Percentiles rank a stretch among this genome's conserved stretches.
Conservation (phyloP, 1,140 invertebrate genomes). For the Protaetia brevitarsis region DNA sequence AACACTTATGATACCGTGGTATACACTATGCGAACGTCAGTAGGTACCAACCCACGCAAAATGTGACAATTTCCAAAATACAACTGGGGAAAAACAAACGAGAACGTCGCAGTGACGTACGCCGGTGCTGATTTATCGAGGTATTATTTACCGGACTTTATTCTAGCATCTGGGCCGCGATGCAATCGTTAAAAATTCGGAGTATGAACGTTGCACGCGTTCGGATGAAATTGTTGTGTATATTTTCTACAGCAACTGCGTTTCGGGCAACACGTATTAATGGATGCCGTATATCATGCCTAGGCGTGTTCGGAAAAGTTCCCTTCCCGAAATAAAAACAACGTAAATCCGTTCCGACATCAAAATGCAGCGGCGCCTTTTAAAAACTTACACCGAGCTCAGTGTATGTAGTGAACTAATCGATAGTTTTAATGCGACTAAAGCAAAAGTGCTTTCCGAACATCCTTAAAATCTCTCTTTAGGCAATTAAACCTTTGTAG, state of each 20-base stretch:
- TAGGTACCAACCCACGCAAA: neutral
- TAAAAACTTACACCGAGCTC: neutral
- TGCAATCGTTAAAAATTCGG: slow-evolving; percentile 20
- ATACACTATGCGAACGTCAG: neutral
- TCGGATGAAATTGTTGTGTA: slow-evolving; percentile 19
- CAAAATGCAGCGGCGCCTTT: neutral
- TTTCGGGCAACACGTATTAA: slow-evolving; percentile 19
- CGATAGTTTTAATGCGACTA: neutral
- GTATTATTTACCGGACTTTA: slow-evolving; percentile 21
- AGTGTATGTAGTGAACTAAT: neutral
- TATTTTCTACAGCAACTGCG: slow-evolving; percentile 18
- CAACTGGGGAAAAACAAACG: neutral
- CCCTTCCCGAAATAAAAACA: slow-evolving; percentile 8
- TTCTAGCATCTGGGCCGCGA: slow-evolving; percentile 13
- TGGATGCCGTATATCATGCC: slow-evolving; percentile 8
- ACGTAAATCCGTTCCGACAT: neutral
- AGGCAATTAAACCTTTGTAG: too few relatives aligned
- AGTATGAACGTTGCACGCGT: slow-evolving; percentile 14
- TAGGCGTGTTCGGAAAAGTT: slow-evolving; percentile 4
- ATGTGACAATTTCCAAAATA: slow-evolving; percentile 4
- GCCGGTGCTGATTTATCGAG: slow-evolving; percentile 13
- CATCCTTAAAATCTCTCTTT: too few relatives aligned
- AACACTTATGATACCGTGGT: slow-evolving; percentile 5
- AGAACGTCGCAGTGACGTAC: neutral
- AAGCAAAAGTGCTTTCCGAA: neutral